Base-by-base conservation (phyloP, 2,113 vertebrate species). In the Odontophorus gujanensis region DNA sequence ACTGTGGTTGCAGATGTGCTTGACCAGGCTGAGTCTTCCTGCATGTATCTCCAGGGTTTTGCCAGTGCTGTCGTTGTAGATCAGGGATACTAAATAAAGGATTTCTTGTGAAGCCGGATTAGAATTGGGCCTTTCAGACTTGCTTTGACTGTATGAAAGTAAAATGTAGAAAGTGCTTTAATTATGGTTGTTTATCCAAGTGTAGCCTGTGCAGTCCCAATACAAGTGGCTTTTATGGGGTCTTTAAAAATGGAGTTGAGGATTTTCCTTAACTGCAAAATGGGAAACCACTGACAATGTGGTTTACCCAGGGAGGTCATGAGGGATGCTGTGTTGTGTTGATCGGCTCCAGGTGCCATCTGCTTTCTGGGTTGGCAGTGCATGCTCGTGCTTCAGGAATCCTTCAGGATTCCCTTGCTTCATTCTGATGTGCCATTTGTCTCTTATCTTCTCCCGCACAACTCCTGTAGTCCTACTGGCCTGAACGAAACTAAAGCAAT, bases 31-130 rank as follows among this genome's bases (percentile, higher is more conserved):
- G 0, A 86, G 68, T 14, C 53, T 38, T 76, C 71, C 62, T 66
- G 36, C 28, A 13, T 24, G 17, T 63, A 48, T 40, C 40, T 40
- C 12, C 24, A 78, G 40, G 47, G 28, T 55, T 53, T 87, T 69
- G 32, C 62, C 17, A 24, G 28, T 1, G 1, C 25, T 61, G 30
- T 62, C 18, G 34, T 25, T 0, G 0, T 7, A 6, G 8, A 22
- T 69, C 4, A 66, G 18, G 15, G 8, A 4, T 79, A 2, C 25
- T 80, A 63, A 59, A 30, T 66, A 15, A 61, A 75, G n/a, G 12
- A 80, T 15, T 4, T 32, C 3, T 57, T 82, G 36, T 14, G 38
- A 91, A 77, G 9, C 32, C 32, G 55, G 34, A 2, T 28, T 25
- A 66, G n/a, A 10, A 14, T 63, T 75, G 8, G n/a, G 9, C 14